Evolutionary conservation across 2,888 invertebrate species (phyloP).

Genomic region (Oscheius sp.): DNA sequence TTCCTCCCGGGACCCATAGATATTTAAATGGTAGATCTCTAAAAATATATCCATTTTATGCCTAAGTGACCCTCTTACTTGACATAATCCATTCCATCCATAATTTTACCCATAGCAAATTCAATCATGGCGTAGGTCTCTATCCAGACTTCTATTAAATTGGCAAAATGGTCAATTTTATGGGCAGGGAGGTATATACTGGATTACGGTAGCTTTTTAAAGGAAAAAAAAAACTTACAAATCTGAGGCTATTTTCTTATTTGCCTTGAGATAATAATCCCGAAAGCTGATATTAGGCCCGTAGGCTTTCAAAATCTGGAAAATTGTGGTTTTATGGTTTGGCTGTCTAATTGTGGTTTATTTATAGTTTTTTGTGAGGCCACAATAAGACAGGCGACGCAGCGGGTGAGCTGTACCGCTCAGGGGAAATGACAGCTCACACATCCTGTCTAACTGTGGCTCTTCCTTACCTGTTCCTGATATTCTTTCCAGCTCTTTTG

Average conservation of each 20-base stretch:
- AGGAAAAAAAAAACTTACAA: background rate
- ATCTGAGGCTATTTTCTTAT: background rate
- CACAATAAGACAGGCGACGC: no score
- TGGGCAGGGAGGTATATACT: constrained; percentile 6
- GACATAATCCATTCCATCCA: background rate
- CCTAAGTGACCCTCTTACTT: background rate
- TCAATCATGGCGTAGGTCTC: background rate
- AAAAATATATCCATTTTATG: no score
- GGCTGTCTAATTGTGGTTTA: no score
- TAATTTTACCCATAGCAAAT: background rate
- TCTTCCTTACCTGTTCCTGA: constrained; percentile 19
- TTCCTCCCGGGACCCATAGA: no score
- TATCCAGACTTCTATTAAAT: constrained; percentile 7
- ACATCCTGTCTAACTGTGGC: background rate
- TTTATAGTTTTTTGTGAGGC: no score
- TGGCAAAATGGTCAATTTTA: background rate
- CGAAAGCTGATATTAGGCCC: background rate
- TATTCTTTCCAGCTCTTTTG: constrained; percentile 13
- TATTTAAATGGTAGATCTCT: no score
- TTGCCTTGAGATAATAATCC: no score
- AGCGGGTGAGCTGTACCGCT: background rate
- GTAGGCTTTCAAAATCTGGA: background rate
- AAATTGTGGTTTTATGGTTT: background rate
- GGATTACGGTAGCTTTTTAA: background rate
- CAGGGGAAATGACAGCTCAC: no score